Percentiles rank a stretch among this genome's conserved stretches.
phyloP scores from a whole-genome alignment of 2,888 invertebrate genomes.

The Troilus luridus region DNA sequence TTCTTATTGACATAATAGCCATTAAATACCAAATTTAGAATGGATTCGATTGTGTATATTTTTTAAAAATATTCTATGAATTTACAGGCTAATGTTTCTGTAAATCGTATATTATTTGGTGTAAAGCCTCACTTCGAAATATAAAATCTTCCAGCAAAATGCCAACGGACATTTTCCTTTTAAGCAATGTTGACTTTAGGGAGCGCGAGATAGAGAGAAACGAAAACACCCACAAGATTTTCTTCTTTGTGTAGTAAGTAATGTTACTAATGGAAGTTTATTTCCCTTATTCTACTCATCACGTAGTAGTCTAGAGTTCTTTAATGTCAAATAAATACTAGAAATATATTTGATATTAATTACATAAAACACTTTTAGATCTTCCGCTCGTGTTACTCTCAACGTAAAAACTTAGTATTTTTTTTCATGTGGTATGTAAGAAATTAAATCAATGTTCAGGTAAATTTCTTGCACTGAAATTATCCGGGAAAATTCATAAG shows the following conservation, averaged over 20 bases:
- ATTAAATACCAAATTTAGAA: no score
- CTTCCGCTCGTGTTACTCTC: no score
- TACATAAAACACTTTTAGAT: neutral
- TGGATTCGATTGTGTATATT: no score
- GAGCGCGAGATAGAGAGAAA: neutral
- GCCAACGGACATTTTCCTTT: neutral
- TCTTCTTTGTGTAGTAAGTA: neutral
- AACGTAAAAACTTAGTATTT: no score
- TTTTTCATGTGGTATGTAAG: no score
- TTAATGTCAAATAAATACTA: neutral
- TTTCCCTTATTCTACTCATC: neutral
- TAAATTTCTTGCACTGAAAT: no score
- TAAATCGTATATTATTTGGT: neutral
- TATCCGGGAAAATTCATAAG: no score
- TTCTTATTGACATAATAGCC: no score
- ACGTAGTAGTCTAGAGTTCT: neutral
- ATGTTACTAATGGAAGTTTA: neutral
- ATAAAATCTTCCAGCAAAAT: neutral
- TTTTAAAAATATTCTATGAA: no score
- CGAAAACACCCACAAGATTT: conserved; percentile 21
- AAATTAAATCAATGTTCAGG: no score
- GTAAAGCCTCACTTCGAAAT: neutral
- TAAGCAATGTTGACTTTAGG: neutral
- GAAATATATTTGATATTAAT: neutral
- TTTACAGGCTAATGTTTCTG: no score